phyloP scores from a whole-genome alignment of 2,888 invertebrate species.

The Teleiodes luculella region DNA sequence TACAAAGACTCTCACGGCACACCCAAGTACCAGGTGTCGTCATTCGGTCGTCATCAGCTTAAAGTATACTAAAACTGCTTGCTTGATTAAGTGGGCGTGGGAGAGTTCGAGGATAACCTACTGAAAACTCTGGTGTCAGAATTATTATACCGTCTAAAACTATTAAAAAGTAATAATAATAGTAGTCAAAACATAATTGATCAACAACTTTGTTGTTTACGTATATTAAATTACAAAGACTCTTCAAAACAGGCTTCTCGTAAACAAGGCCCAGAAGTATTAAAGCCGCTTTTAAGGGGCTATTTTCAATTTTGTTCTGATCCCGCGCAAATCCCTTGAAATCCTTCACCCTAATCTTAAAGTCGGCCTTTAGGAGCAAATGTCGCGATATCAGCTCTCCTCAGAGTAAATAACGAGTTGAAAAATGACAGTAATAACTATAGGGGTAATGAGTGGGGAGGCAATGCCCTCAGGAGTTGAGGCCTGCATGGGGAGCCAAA shows the following conservation, averaged over 20 bases:
- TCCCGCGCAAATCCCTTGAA: slow-evolving; percentile 56
- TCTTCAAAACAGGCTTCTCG: background rate
- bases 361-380: slow-evolving; percentile 62
- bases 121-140: no score
- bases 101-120: no score
- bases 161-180: no score
- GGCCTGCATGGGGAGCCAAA: slow-evolving; percentile 50
- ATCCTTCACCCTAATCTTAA: slow-evolving; percentile 67
- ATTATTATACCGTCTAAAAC: no score
- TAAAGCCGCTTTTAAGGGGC: slow-evolving; percentile 49
- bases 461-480: slow-evolving; percentile 67
- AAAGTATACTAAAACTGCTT: no score
- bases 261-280: background rate
- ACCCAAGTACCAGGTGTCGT: no score
- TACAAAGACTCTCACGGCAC: no score
- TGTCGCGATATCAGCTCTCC: slow-evolving; percentile 73
- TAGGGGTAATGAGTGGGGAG: slow-evolving; percentile 75
- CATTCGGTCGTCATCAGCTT: no score
- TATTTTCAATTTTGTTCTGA: slow-evolving; percentile 70
- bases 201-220: background rate
- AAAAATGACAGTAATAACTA: slow-evolving; percentile 79
- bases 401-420: slow-evolving; percentile 79
- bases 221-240: background rate
- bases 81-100: no score
- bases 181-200: no score